Percentiles rank a stretch among this genome's conserved stretches.
Conservation (phyloP, 2,888 invertebrate species). For the Lathronympha strigana region DNA sequence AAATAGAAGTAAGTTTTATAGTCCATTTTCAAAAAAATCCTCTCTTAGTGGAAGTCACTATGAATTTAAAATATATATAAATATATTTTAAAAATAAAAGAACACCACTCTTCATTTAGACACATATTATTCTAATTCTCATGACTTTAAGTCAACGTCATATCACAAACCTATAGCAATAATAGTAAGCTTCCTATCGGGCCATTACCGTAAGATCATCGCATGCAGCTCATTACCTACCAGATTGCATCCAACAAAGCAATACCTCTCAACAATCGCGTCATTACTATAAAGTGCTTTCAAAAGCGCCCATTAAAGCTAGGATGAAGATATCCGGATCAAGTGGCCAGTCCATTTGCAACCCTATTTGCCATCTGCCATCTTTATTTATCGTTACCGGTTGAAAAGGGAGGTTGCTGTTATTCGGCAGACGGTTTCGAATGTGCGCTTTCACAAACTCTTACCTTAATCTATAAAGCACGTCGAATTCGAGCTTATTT, state of each 20-base stretch:
- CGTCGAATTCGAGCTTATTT: neutral
- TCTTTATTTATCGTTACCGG: constrained; percentile 11
- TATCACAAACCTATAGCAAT: neutral
- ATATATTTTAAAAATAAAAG: no score
- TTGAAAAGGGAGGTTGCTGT: constrained; percentile 16
- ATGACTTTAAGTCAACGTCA: neutral
- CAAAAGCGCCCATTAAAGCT: constrained; percentile 43
- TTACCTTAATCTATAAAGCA: neutral
- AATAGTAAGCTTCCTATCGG: neutral
- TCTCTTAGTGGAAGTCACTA: no score
- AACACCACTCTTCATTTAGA: no score
- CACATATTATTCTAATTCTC: neutral
- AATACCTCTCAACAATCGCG: constrained; percentile 41
- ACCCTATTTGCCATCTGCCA: constrained; percentile 8
- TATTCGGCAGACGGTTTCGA: constrained; percentile 4
- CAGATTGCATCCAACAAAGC: constrained; percentile 41
- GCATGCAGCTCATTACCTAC: constrained; percentile 40
- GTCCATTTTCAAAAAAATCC: no score
- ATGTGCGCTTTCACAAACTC: neutral
- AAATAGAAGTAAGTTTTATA: no score
- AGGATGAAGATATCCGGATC: constrained; percentile 42
- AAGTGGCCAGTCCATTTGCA: constrained; percentile 31
- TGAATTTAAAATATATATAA: no score
- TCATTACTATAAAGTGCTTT: constrained; percentile 43
- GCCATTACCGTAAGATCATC: constrained; percentile 13